Evolutionary conservation across 1,140 invertebrate genomes (phyloP), one percentile per base, ranked within the genome.

Genomic region (Penaeus japonicus): DNA sequence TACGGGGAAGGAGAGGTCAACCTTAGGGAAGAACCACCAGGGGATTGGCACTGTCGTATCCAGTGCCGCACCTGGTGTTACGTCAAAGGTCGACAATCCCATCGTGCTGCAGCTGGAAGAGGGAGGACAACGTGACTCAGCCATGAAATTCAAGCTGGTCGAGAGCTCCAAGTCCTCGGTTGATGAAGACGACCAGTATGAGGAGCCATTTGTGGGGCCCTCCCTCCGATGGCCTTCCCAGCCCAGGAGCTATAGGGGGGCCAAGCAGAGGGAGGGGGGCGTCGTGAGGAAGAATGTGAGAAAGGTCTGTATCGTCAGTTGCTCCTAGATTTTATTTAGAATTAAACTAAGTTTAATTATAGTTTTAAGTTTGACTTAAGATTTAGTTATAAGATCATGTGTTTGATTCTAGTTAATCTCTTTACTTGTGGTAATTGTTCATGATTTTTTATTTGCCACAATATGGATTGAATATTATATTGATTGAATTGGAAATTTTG

Each of bases 171-270:
- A 88, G 62, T 90, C 89, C 55, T 90, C 89, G 4, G 35, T 90
- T 39, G 89, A 90, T 85, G 90, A 90, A 80, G 90, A 90, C 20
- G 90, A 90, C 57, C 84, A 73, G 0, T 80, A 78, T 59, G 80
- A 87, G 27, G 86, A 89, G 27, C 81, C 86, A 18, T 87, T 90
- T 22, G 39, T 90, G n/a, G 89, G 90, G 17, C 90, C 90, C 1
- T 86, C 86, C 15, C 22, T 82, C 27, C 79, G 90, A 20, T 90
- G 90, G 90, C 84, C 85, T 10, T 57, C 84, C 18, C 90, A 90
- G 27, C 90, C 90, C 12, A 90, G 84, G 62, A 90, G 90, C 77
- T 90, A 90, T 65, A 65, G 90, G 57, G 90, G 90, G 3, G 87
- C 90, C 22, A 70, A 90, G 73, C 22, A 79, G n/a, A 87, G 87